phyloP scores from a whole-genome alignment of 2,888 invertebrate genomes.

The Standfussiana lucernea region DNA sequence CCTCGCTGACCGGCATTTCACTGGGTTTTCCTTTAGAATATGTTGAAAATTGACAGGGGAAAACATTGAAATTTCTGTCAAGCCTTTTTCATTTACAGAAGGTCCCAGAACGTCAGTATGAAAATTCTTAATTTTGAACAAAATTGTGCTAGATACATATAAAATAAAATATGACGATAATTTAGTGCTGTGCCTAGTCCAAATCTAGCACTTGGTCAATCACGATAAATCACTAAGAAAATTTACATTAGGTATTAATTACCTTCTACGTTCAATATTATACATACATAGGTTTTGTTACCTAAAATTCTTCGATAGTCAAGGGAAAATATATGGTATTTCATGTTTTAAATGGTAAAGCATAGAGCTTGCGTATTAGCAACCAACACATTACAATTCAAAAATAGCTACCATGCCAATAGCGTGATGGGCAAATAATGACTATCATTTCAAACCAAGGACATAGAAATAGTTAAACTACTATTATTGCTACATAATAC shows the following conservation, averaged over 20 bases:
- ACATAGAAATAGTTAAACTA: slow-evolving; percentile 38
- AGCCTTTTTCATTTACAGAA: not conserved
- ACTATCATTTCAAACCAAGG: slow-evolving; percentile 59
- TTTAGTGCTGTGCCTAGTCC: not conserved
- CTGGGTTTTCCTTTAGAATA: slow-evolving; percentile 25
- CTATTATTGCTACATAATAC: slow-evolving; percentile 53
- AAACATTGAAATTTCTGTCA: not conserved
- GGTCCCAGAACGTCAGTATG: not conserved
- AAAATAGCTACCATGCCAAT: slow-evolving; percentile 28
- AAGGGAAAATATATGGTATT: not conserved
- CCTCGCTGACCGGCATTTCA: slow-evolving; percentile 58
- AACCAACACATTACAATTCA: slow-evolving; percentile 4
- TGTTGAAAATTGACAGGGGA: not conserved
- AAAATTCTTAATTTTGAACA: not conserved
- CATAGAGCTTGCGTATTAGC: not conserved
- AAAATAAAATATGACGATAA: not conserved
- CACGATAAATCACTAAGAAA: not conserved
- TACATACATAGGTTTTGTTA: not conserved
- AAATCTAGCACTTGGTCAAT: not conserved
- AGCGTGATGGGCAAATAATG: slow-evolving; percentile 43
- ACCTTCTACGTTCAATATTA: too few relatives aligned
- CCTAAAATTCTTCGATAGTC: not conserved
- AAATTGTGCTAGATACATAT: not conserved
- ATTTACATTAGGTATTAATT: not conserved
- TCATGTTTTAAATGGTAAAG: not conserved